phyloP scores from a whole-genome alignment of 2,113 vertebrate species.

The Antechinus flavipes region DNA sequence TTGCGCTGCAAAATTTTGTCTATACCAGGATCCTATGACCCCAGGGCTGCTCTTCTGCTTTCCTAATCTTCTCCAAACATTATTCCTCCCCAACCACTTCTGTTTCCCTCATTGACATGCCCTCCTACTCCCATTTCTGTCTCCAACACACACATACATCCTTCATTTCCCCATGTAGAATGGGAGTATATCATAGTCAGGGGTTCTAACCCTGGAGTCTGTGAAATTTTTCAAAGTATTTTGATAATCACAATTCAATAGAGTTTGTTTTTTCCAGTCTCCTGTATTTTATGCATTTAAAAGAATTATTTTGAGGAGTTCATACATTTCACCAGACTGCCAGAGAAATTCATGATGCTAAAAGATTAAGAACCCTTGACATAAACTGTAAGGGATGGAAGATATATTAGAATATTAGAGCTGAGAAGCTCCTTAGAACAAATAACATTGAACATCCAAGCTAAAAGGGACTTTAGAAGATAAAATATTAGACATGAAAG shows the following conservation, averaged over 20 bases:
- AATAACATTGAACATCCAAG: background rate
- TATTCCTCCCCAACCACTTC: no score
- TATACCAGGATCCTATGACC: background rate
- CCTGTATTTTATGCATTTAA: background rate
- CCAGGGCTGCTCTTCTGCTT: background rate
- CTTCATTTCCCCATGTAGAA: background rate
- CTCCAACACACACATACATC: background rate
- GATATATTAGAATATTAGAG: background rate
- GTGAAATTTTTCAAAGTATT: background rate
- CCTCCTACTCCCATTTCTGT: background rate
- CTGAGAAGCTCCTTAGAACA: background rate
- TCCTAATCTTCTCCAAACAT: no score
- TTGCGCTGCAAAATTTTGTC: background rate
- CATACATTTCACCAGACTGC: background rate
- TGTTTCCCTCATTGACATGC: background rate
- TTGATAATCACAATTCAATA: background rate
- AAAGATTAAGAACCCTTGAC: background rate
- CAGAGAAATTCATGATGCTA: background rate
- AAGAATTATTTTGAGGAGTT: background rate
- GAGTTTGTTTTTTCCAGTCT: background rate
- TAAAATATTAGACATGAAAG: background rate
- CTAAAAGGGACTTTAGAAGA: background rate
- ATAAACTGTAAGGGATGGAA: background rate
- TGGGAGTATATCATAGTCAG: background rate
- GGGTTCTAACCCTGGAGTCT: background rate